phyloP scores from a whole-genome alignment of 2,797 vertebrate genomes.

The Pyrrhura leucotis region DNA sequence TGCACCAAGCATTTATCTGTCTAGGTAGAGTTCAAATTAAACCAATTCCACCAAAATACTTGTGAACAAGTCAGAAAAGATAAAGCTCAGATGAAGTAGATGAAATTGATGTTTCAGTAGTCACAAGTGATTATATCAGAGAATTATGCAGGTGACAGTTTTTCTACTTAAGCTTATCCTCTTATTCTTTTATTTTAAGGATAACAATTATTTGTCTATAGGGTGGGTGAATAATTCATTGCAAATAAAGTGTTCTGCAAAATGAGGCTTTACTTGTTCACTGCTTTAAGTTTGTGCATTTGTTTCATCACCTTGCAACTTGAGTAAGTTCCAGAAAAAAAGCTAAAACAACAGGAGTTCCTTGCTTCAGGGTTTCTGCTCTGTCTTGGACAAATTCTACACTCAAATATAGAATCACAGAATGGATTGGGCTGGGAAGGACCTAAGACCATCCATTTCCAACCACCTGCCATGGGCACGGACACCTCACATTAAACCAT shows the following conservation, averaged over 20 bases:
- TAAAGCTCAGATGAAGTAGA: slow-evolving; percentile 50
- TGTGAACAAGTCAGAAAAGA: slow-evolving; percentile 54
- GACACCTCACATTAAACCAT: not conserved
- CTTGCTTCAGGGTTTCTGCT: not conserved
- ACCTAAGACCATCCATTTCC: not conserved
- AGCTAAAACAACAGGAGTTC: not conserved
- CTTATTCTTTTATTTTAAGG: not conserved
- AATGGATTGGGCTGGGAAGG: not conserved
- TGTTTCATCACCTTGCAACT: not conserved
- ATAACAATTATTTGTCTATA: not conserved
- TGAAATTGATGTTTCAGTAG: slow-evolving; percentile 20
- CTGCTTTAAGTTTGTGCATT: not conserved
- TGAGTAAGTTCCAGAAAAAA: not conserved
- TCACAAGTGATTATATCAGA: slow-evolving; percentile 41
- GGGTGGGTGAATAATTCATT: not conserved
- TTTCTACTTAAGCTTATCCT: not conserved
- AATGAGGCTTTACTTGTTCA: not conserved
- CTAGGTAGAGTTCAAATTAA: slow-evolving; percentile 41
- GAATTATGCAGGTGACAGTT: not conserved
- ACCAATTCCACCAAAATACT: slow-evolving; percentile 28
- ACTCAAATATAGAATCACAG: not conserved
- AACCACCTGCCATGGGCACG: fast-evolving
- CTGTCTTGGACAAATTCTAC: not conserved
- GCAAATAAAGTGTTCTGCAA: not conserved
- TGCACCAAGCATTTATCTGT: not conserved